Evolutionary conservation across 92 coral and sea anemone species (phyloP).

Genomic region (Umimayanthus kanabou): DNA sequence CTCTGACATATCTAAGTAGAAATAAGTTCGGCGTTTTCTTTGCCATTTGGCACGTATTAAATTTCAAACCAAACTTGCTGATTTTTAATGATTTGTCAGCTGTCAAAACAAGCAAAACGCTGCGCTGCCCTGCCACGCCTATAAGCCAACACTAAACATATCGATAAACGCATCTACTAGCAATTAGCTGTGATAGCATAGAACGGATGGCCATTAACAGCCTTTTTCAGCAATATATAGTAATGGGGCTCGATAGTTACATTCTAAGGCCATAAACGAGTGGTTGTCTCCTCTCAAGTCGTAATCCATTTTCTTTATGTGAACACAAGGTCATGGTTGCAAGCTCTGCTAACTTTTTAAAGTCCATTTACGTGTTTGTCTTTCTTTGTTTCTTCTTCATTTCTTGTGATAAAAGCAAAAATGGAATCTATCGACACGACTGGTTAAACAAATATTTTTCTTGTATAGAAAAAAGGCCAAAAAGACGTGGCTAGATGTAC

Average conservation of each 20-base stretch:
- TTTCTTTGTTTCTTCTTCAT: slow-evolving; percentile 58
- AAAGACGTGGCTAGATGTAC: slow-evolving; percentile 13
- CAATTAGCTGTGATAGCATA: slow-evolving; percentile 28
- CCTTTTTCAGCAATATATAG: slow-evolving; percentile 21
- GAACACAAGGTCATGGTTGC: slow-evolving; percentile 36
- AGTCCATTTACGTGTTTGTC: slow-evolving; percentile 73
- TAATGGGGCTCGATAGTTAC: background rate
- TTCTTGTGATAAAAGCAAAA: slow-evolving; percentile 77
- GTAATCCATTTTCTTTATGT: background rate
- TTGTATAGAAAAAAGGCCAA: slow-evolving; percentile 51
- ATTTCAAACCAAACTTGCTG: slow-evolving; percentile 59
- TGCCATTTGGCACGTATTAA: slow-evolving; percentile 58
- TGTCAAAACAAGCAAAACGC: slow-evolving; percentile 42
- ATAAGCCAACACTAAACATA: slow-evolving; percentile 39
- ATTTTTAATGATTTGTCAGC: slow-evolving; percentile 47
- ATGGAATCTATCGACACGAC: slow-evolving; percentile 63
- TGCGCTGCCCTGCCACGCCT: slow-evolving; percentile 40
- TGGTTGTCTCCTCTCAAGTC: background rate
- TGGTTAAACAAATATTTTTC: slow-evolving; percentile 69
- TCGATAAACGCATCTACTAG: slow-evolving; percentile 24
- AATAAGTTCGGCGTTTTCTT: slow-evolving; percentile 50
- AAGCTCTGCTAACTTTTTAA: slow-evolving; percentile 55
- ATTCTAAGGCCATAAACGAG: background rate
- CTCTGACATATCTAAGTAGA: slow-evolving; percentile 82
- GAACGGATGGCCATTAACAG: slow-evolving; percentile 11